These are phyloP conservation scores for Cygnus buccinator DNA, from an alignment of 2,113 vertebrate species.

Conservation along the genomic window DNA sequence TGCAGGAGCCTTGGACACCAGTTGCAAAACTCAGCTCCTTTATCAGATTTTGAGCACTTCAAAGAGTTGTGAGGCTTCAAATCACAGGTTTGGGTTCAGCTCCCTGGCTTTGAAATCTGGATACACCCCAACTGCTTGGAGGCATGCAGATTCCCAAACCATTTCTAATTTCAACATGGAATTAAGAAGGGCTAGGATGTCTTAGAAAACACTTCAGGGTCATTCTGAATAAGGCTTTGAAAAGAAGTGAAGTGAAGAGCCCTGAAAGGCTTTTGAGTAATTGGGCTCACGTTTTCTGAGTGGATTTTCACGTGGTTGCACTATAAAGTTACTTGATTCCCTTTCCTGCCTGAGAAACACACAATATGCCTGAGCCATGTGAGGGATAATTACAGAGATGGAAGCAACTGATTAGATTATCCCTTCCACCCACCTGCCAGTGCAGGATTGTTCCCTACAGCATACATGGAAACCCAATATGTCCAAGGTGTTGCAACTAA, in stretches of 20 bases:
- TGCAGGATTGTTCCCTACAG: neutral
- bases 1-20: neutral
- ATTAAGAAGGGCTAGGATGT: neutral
- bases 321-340: neutral
- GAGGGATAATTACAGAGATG: neutral
- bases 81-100: neutral
- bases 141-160: neutral
- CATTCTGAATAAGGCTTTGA: neutral
- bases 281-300: accelerated
- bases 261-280: neutral
- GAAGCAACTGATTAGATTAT: neutral
- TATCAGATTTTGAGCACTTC: neutral
- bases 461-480: neutral
- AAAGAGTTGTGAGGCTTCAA: neutral
- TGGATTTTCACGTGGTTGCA: neutral
- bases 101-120: neutral
- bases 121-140: neutral
- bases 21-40: neutral
- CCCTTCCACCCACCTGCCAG: neutral
- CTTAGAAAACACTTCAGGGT: neutral
- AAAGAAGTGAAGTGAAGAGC: neutral
- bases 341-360: neutral
- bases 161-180: neutral
- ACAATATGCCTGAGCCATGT: neutral
- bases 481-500: neutral